These are phyloP conservation scores for Clarias laeviceps DNA, from an alignment of 2,797 vertebrate genomes.

Conservation along the genomic window DNA sequence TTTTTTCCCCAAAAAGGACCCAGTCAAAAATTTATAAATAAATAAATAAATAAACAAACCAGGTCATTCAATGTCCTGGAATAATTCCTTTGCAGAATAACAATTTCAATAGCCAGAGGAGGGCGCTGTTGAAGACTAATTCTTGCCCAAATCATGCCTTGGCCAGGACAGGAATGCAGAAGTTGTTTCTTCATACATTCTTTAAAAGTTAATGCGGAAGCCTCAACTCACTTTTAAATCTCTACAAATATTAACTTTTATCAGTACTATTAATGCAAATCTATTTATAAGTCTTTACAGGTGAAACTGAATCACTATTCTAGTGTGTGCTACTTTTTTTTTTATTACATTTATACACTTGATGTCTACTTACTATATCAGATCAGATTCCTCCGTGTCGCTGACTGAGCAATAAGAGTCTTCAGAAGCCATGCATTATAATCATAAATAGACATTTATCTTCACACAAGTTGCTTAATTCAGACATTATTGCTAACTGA, in stretches of 20 bases:
- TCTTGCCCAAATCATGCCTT: neutral
- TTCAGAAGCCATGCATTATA: neutral
- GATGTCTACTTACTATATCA: neutral
- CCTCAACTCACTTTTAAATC: neutral
- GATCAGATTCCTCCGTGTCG: neutral
- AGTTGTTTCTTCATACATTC: conserved; percentile 7
- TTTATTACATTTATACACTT: neutral
- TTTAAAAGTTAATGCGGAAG: neutral
- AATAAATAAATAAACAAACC: neutral
- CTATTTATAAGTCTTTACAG: neutral
- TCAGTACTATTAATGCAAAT: neutral
- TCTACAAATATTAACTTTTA: neutral
- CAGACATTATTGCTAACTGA: neutral
- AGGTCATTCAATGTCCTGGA: too few relatives aligned
- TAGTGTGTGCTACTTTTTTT: neutral
- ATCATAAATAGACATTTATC: neutral
- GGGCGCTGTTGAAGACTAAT: conserved; percentile 56
- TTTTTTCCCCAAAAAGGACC: neutral
- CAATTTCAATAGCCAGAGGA: conserved; percentile 59
- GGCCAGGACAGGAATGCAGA: neutral
- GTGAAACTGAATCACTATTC: neutral
- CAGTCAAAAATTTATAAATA: neutral
- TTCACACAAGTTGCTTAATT: neutral
- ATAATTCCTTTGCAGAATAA: neutral
- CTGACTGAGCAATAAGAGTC: neutral